These are phyloP conservation scores for Gnathonemus echidnorhynchus DNA, from an alignment of 2,113 vertebrate genomes.

Conservation along the genomic window DNA sequence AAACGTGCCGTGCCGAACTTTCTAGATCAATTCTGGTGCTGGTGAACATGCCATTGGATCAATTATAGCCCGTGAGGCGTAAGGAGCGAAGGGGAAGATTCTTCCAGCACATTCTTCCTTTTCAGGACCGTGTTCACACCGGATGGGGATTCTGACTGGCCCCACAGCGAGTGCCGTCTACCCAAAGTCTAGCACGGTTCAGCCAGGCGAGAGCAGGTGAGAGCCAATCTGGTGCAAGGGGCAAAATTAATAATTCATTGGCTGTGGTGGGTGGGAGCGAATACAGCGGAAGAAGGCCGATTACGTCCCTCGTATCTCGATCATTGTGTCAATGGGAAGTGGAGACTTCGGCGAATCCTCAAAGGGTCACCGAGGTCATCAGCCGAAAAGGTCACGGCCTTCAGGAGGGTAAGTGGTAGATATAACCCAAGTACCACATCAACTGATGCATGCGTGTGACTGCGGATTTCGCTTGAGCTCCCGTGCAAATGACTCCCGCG, in stretches of 20 bases:
- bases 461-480: neutral
- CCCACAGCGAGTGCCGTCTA: neutral
- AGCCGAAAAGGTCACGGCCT: conserved; percentile 23
- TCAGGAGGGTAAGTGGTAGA: neutral
- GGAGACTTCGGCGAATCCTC: neutral
- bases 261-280: conserved; percentile 41
- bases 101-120: neutral
- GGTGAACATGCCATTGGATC: neutral
- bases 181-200: neutral
- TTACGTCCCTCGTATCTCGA: conserved; percentile 19
- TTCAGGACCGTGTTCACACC: neutral
- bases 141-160: neutral
- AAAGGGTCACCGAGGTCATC: conserved; percentile 36
- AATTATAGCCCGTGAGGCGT: neutral
- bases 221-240: neutral
- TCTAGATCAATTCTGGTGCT: neutral
- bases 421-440: neutral
- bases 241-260: conserved; percentile 43
- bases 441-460: neutral
- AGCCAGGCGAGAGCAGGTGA: neutral
- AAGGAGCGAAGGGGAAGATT: neutral
- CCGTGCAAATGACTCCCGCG: too few species aligned
- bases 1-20: neutral
- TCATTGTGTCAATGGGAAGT: conserved; percentile 23
- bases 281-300: conserved; percentile 20